Conservation (phyloP, 2,888 invertebrate species). For the Reticulitermes lucifugus region DNA sequence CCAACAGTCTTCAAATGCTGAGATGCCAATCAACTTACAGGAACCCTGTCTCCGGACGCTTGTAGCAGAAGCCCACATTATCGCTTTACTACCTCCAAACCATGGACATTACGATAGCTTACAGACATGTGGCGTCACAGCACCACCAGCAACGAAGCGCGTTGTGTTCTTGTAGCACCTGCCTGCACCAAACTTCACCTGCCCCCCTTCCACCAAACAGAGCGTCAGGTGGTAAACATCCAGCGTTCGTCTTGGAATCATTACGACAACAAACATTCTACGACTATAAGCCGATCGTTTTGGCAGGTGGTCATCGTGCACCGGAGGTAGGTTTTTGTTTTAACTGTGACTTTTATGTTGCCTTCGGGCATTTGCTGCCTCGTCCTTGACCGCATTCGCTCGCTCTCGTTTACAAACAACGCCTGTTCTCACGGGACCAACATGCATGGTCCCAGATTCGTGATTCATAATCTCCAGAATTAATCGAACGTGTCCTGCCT, state of each 20-base stretch:
- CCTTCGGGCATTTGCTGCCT: background rate
- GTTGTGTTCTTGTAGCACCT: constrained; percentile 1
- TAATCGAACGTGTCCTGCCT: no score
- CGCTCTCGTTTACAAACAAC: background rate
- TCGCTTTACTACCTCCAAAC: background rate
- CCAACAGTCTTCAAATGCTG: no score
- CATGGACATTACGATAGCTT: no score
- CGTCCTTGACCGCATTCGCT: constrained; percentile 16
- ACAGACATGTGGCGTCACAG: background rate
- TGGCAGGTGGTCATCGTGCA: constrained; percentile 36
- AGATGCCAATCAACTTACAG: background rate
- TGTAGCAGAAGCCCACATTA: background rate
- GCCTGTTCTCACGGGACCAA: no score
- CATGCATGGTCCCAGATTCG: no score
- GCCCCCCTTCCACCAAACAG: background rate
- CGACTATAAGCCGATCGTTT: background rate
- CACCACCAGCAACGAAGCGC: no score
- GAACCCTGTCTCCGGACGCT: background rate
- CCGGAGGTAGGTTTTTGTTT: constrained; percentile 12
- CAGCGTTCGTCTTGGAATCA: background rate
- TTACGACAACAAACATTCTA: background rate
- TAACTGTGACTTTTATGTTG: constrained; percentile 4
- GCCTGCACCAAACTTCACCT: constrained; percentile 20
- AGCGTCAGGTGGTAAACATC: constrained; percentile 26
- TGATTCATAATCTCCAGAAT: no score